Percentiles rank a stretch among this genome's conserved stretches.
Evolutionary conservation across 2,888 invertebrate species (phyloP).

Genomic region (Drosophila demipolita): DNA sequence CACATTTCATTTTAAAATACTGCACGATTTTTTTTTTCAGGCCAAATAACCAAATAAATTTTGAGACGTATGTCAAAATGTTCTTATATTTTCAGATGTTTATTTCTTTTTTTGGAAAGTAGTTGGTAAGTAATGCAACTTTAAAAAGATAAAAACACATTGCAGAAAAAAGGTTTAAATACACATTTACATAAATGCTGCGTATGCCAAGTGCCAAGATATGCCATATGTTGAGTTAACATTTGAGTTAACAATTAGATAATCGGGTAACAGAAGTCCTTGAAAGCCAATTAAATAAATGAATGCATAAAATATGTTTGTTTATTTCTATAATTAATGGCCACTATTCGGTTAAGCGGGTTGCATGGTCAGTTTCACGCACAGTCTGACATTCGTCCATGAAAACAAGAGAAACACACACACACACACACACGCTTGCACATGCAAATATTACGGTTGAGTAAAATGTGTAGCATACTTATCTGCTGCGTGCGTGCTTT

Average conservation of each 20-base stretch:
- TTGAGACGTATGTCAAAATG: not conserved
- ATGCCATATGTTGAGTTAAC: not conserved
- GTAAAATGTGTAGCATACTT: slow-evolving; percentile 60
- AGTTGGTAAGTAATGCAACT: not conserved
- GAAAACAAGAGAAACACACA: slow-evolving; percentile 3
- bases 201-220: not conserved
- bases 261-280: not conserved
- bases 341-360: slow-evolving; percentile 17
- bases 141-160: not conserved
- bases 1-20: not conserved
- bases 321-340: slow-evolving; percentile 50
- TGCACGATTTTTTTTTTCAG: not conserved
- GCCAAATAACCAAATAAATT: not conserved
- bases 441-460: slow-evolving; percentile 27
- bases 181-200: not conserved
- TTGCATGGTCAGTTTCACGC: slow-evolving; percentile 32
- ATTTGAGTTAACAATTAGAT: not conserved
- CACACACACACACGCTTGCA: not conserved
- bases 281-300: not conserved
- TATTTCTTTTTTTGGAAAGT: not conserved
- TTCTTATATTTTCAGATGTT: not conserved
- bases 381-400: slow-evolving; percentile 45
- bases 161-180: not conserved
- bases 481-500: slow-evolving; percentile 54
- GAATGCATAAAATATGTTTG: slow-evolving; percentile 25